phyloP scores from a whole-genome alignment of 2,113 vertebrate species.

The Aramus guarauna region DNA sequence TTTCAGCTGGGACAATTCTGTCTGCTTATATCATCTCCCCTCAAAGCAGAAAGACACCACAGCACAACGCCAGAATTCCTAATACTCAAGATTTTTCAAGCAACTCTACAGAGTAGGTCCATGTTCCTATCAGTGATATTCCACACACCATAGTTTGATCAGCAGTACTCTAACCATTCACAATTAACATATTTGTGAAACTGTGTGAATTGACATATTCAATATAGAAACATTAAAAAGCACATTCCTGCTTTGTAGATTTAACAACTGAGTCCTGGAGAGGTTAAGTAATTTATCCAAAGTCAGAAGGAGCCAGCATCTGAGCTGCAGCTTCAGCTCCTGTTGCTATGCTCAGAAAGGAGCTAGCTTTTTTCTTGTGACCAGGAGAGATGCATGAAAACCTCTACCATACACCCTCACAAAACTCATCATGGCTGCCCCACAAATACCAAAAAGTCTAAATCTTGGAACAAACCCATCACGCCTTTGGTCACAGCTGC shows the following conservation, averaged over 20 bases:
- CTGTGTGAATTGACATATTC: not conserved
- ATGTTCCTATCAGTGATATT: not conserved
- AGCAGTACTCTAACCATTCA: not conserved
- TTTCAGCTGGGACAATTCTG: not conserved
- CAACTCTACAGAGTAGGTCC: not conserved
- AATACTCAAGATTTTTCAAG: not conserved
- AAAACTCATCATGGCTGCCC: not conserved
- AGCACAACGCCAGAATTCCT: not conserved
- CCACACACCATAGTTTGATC: not conserved
- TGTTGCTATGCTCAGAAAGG: not conserved
- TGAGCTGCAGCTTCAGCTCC: not conserved
- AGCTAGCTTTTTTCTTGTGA: not conserved
- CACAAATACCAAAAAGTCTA: not conserved
- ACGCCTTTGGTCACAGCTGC: not conserved
- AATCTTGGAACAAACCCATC: not conserved
- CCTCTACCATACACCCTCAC: not conserved
- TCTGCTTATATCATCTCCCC: not conserved
- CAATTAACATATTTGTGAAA: not conserved
- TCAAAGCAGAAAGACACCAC: not conserved
- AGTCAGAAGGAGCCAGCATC: not conserved
- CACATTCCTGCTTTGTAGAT: not conserved
- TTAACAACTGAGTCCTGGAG: not conserved
- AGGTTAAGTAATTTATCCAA: not conserved
- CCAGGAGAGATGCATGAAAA: not conserved
- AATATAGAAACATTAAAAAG: not conserved